Base-by-base conservation (phyloP, 2,888 invertebrate species). In the Mactromeris polynyma region DNA sequence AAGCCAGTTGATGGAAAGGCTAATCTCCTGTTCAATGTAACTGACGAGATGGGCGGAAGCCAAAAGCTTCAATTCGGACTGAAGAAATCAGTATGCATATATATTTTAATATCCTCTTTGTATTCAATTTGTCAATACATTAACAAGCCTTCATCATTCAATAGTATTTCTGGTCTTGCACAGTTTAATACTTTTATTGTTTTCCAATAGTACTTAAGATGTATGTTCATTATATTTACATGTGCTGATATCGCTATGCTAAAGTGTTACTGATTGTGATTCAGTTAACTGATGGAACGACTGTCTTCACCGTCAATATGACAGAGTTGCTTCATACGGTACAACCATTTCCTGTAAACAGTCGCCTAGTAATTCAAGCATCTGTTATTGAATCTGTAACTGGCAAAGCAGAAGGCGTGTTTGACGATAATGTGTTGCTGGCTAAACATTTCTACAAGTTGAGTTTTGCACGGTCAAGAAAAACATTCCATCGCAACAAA, bases 1-100 rank as follows among this genome's bases (percentile, higher is more conserved):
- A 81, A 81, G 51, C 51, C 80, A 14, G 80, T 81, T 2, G 46
- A 31, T 3, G 80, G 80, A n/a, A 81, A 42, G 19, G 80, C 51
- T 51, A 6, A 26, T n/a, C 26, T 81, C 7, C 9, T 21, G 17
- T 46, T 81, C 14, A 81, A 46, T 51, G 11, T 81, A 0, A 81
- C 26, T 26, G 80, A 81, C 46, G 46, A 26, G n/a, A 78, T 40
- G 78, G 78, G 78, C 3, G 21, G 40, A 11, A 78, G 78, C 21
- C 33, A 40, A 11, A 40, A 78, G n/a, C 78, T 78, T 78, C 9
- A 40, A n/a, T 38, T n/a, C 9, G 40, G 4, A 40, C 17, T 19
- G 21, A 40, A 78, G 21, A 38, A 78, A 36, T 7, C 2, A 11
- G 77, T 77, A 36, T 33, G 73, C n/a, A n/a, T n/a, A n/a, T n/a